Evolutionary conservation across 23 tunicate species (phyloP).

Genomic region (Ascidia mentula): DNA sequence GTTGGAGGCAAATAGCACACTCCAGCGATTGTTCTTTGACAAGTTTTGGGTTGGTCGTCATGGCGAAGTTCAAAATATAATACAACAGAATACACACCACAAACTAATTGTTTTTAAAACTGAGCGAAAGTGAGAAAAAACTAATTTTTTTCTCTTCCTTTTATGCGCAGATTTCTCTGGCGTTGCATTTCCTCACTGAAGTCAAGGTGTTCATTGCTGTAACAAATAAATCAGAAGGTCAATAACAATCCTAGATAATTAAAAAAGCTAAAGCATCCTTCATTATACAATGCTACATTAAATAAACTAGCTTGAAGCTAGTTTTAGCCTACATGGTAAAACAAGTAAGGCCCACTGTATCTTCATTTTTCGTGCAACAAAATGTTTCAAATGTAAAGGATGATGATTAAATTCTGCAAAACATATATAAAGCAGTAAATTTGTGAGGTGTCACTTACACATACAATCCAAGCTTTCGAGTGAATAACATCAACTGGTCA

Average conservation of each 20-base stretch:
- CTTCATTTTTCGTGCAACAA: too few species aligned
- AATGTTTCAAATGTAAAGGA: too few species aligned
- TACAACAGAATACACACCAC: too few species aligned
- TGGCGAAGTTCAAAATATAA: too few species aligned
- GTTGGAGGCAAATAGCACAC: slow-evolving; percentile 82
- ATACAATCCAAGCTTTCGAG: slow-evolving; percentile 21
- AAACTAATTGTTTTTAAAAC: too few species aligned
- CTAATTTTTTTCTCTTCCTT: background rate
- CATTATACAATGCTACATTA: background rate
- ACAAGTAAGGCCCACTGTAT: too few species aligned
- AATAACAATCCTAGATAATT: too few species aligned
- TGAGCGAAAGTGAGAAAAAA: background rate
- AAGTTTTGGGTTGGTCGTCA: background rate
- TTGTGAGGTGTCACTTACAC: slow-evolving; percentile 18
- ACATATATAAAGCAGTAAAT: background rate
- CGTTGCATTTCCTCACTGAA: slow-evolving; percentile 49
- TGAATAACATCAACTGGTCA: slow-evolving; percentile 3
- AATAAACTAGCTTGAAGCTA: too few species aligned
- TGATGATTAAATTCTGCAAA: too few species aligned
- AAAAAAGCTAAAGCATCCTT: too few species aligned
- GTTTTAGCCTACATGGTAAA: too few species aligned
- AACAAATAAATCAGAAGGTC: too few species aligned
- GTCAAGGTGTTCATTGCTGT: slow-evolving; percentile 43
- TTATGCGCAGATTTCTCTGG: slow-evolving; percentile 13
- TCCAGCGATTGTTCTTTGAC: slow-evolving; percentile 19